Percentiles rank a stretch among this genome's conserved stretches.
phyloP scores from a whole-genome alignment of 2,113 vertebrate species.

The Pyrgilauda ruficollis region DNA sequence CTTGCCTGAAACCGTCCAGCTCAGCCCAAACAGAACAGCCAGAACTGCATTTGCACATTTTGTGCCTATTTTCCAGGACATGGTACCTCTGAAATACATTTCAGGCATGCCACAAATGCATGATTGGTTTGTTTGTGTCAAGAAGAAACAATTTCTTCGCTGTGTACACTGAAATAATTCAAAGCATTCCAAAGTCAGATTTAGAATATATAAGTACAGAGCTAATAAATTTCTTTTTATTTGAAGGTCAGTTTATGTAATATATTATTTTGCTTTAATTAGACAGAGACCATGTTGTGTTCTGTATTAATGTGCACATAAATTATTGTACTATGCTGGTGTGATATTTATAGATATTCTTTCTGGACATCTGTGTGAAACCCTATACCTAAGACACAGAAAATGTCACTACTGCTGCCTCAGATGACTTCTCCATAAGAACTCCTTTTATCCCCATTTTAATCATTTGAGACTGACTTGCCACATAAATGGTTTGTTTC shows the following conservation, averaged over 20 bases:
- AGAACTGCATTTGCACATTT: background rate
- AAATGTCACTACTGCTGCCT: background rate
- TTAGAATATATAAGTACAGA: background rate
- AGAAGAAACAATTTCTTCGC: background rate
- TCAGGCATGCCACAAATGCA: background rate
- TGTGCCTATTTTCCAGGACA: background rate
- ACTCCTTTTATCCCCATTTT: background rate
- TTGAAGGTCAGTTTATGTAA: background rate
- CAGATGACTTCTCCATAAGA: background rate
- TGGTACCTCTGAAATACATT: background rate
- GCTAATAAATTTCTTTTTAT: background rate
- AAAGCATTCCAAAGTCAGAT: background rate
- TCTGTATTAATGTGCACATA: background rate
- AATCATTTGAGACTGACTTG: background rate
- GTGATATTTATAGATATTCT: background rate
- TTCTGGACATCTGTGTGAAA: background rate
- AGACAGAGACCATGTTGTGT: background rate
- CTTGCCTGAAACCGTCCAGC: background rate
- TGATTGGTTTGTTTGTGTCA: background rate
- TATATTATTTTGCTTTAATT: background rate
- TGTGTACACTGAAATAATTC: background rate
- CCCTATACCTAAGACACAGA: background rate
- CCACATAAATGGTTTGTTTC: background rate
- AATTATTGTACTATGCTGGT: background rate
- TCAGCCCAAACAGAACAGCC: background rate